Base-by-base conservation (phyloP, 92 coral and sea anemone species). In the Porites lobata region DNA sequence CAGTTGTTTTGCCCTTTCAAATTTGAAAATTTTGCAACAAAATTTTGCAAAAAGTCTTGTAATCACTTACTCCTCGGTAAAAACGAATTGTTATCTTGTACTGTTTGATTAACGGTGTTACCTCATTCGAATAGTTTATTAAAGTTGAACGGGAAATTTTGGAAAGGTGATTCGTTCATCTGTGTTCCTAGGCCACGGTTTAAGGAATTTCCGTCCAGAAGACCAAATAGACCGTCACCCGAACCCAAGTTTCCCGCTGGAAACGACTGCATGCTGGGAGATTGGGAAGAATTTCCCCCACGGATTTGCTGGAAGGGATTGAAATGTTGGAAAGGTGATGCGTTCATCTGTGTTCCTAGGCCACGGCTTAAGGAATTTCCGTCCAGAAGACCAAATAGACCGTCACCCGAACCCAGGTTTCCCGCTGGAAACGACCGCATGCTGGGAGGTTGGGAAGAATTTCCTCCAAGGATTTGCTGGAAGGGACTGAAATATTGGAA, bases 181-280 rank as follows among this genome's bases (percentile, higher is more conserved):
- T 21, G 22, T 21, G 22, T 21, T 21, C 22, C 22, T 21, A 21
- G 22, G 22, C 22, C 22, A 21, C 22, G 22, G 22, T 0, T 21
- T 0, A 21, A 21, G 22, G 22, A 21, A 21, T 21, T 21, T 72
- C 99, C 95, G 81, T 95, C 95, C 76, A 97, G 88, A 71, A 97
- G 96, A 20, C 99, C 99, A 13, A 98, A 98, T 17, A 97, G 91
- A 71, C 98, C 98, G 53, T 95, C 98, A 69, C 88, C 88, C 6
- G 94, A 86, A 29, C 96, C 93, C 68, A 98, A 90, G 62, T 81
- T 91, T 70, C 93, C 94, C 6, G 86, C 86, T 24, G 95, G 89
- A 67, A 96, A 92, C 54, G 99, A 95, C 98, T 97, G 92, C 94
- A 95, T 88, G 83, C 95, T 87, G 57, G 94, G 87, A 8, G 86